phyloP scores from a whole-genome alignment of 2,888 invertebrate genomes.

The Zelleria hepariella region DNA sequence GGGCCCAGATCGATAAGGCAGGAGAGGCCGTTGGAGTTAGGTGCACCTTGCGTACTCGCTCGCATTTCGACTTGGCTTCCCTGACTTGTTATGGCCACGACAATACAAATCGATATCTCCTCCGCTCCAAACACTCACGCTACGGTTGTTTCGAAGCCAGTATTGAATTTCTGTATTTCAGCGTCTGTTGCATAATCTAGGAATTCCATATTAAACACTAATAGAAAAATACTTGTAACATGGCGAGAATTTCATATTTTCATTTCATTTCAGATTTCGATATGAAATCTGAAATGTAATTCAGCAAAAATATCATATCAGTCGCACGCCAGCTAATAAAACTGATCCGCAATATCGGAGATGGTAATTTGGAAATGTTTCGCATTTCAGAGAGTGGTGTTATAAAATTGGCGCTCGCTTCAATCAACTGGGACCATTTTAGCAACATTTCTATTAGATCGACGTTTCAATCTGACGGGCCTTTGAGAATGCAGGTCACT shows the following conservation, averaged over 20 bases:
- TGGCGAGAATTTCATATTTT: not conserved
- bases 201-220: not conserved
- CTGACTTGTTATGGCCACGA: not conserved
- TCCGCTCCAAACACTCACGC: not conserved
- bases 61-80: not conserved
- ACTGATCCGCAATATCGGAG: slow-evolving; percentile 54
- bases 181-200: not conserved
- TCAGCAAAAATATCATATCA: not conserved
- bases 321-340: slow-evolving; percentile 21
- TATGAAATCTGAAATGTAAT: not conserved
- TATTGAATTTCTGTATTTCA: not conserved
- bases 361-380: slow-evolving; percentile 15
- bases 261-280: not conserved
- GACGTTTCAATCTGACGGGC: slow-evolving; percentile 26
- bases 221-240: not conserved
- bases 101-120: not conserved
- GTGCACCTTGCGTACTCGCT: not conserved
- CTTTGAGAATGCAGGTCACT: slow-evolving; percentile 21
- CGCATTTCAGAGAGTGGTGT: not conserved
- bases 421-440: slow-evolving; percentile 25
- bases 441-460: slow-evolving; percentile 24
- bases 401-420: slow-evolving; percentile 14
- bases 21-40: not conserved
- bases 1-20: slow-evolving; percentile 2
- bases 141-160: not conserved